Base-by-base conservation (phyloP, 1,140 invertebrate species). In the Littorina saxatilis region DNA sequence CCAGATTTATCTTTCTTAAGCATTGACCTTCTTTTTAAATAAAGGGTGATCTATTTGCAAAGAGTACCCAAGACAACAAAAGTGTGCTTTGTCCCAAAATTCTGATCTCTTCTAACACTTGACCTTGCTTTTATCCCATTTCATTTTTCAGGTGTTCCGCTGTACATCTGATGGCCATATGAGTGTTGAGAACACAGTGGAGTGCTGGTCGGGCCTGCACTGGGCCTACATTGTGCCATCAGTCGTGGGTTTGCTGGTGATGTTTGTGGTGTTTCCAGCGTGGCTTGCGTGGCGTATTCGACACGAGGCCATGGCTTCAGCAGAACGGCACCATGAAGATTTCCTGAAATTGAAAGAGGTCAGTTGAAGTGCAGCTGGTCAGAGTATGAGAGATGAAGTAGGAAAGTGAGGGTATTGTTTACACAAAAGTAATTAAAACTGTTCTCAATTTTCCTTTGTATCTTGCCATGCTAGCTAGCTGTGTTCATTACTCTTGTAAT, bases 331-430 rank as follows among this genome's bases (percentile, higher is more conserved):
- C 58, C 89, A 92, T 77, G 88, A 91, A 55, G 84, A 85, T 7
- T 91, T 88, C 83, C 79, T 92, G 32, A 86, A 91, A 70, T 79
- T 92, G 75, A 92, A 92, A 75, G 91, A 92, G 83, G 52, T 78
- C 7, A 61, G 29, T 68, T 47, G 43, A 17, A 17, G 43, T 5
- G 17, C 17, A 9, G 43, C 17, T 47, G 17, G 7, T 17, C 43
- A 47, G 43, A 47, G 7, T 47, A 9, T 47, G 43, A 47, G 43
- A 47, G 43, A 52, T 52, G 11, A 52, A 13, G n/a, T n/a, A n/a
- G n/a, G n/a, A n/a, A n/a, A n/a, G n/a, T n/a, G n/a, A n/a, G n/a
- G n/a, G n/a, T n/a, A n/a, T n/a, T n/a, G n/a, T n/a, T n/a, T n/a
- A n/a, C n/a, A n/a, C n/a, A n/a, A n/a, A n/a, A n/a, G n/a, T n/a